Base-by-base conservation (phyloP, 2,797 vertebrate genomes). In the Karalla daura region DNA sequence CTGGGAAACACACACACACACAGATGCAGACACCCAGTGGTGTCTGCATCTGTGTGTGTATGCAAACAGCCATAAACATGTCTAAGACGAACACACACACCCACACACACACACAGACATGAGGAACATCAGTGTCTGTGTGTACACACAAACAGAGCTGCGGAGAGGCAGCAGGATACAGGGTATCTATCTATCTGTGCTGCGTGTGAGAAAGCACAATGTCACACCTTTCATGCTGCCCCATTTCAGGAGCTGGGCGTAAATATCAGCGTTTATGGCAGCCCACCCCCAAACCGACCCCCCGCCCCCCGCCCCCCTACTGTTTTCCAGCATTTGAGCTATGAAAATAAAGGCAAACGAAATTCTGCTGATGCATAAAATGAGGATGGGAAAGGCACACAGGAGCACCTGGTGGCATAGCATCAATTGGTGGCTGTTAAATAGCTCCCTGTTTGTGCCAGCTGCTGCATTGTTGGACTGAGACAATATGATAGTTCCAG, bases 401-500 rank as follows among this genome's bases (percentile, higher is more conserved):
- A 86, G 79, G 80, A 85, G 86, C 88, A 89, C 88, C 90, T 90
- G 88, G 89, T 89, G 86, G 86, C 80, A 84, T 72, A 84, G 84
- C 82, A 86, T 91, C 90, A 88, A 90, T 87, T 86, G 87, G 87
- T 86, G 89, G 71, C 76, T 88, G 86, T 90, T 90, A 91, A 91
- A 92, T 81, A 89, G 85, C 78, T 83, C 74, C 74, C 73, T 90
- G 90, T 88, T 89, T 89, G 87, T 87, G 88, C 89, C 88, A 91
- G 89, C 91, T 91, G 87, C 87, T 86, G 89, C 86, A 89, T 92
- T 93, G 89, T 92, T 89, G 85, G 79, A 87, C 81, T 90, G 81
- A 89, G 86, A 92, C 90, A 92, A 92, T 91, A 86, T 91, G 90
- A 91, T 84, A 84, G 89, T 91, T 91, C 88, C 83, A 90, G 89